Evolutionary conservation across 2,888 invertebrate species (phyloP).

Genomic region (Scaptomyza parva): DNA sequence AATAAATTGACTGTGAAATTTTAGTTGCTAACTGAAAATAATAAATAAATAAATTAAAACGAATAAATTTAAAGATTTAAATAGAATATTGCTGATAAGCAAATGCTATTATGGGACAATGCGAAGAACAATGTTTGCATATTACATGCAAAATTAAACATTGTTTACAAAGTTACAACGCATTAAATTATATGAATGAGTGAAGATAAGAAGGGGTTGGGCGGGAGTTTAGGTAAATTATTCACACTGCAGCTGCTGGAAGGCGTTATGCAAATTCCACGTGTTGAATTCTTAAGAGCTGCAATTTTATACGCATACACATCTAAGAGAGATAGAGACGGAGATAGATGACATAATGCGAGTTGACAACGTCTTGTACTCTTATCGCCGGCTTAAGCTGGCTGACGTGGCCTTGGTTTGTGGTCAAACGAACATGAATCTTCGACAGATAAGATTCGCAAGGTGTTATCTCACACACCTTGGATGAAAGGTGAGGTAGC

Average conservation of each 20-base stretch:
- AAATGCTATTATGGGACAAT: not conserved
- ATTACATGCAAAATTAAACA: not conserved
- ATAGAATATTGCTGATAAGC: not conserved
- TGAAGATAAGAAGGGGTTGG: slow-evolving; percentile 13
- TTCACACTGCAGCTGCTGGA: slow-evolving; percentile 39
- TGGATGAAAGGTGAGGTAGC: not conserved
- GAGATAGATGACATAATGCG: slow-evolving; percentile 73
- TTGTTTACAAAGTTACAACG: not conserved
- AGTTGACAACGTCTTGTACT: slow-evolving; percentile 56
- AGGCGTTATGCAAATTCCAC: slow-evolving; percentile 72
- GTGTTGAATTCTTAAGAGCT: slow-evolving; percentile 57
- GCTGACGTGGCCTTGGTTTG: slow-evolving; percentile 72
- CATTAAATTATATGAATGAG: slow-evolving; percentile 9
- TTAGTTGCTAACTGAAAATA: not conserved
- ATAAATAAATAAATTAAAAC: not conserved
- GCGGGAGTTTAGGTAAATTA: slow-evolving; percentile 8
- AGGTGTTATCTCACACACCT: not conserved
- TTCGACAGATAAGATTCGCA: slow-evolving; percentile 52
- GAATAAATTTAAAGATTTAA: not conserved
- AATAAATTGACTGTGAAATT: slow-evolving; percentile 30
- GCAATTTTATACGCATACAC: slow-evolving; percentile 44
- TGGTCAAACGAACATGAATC: slow-evolving; percentile 29
- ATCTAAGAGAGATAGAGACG: not conserved
- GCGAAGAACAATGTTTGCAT: not conserved
- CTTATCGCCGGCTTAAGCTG: slow-evolving; percentile 70